Conservation (phyloP, 1,140 invertebrate species). For the Himalopsyche phryganea region DNA sequence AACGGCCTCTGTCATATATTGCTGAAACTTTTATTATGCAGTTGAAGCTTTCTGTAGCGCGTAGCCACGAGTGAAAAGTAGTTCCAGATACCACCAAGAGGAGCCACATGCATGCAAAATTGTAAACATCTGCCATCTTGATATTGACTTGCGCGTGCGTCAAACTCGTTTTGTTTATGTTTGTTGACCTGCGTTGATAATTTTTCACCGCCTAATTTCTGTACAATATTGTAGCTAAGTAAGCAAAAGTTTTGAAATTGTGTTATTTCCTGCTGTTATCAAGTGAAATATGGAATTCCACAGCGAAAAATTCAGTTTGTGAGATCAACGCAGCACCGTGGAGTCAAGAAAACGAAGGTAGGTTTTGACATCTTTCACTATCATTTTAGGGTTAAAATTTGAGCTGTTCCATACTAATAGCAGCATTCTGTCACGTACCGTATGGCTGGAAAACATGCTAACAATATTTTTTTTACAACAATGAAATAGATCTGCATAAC, state of each 20-base stretch:
- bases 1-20: too few relatives aligned
- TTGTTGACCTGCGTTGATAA: conserved; percentile 15
- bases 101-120: conserved; percentile 2
- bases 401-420: not conserved
- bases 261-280: not conserved
- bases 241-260: not conserved
- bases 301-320: conserved; percentile 18
- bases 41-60: too few relatives aligned
- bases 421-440: too few relatives aligned
- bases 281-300: conserved; percentile 15
- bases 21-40: too few relatives aligned
- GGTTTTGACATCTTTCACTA: conserved; percentile 3
- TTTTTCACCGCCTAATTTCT: conserved; percentile 15
- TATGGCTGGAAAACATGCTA: too few relatives aligned
- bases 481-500: not conserved
- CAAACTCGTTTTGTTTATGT: conserved; percentile 34
- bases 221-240: conserved; percentile 5
- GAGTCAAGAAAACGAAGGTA: conserved; percentile 35
- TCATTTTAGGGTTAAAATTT: conserved; percentile 7
- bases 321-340: conserved; percentile 31
- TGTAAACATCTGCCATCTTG: conserved; percentile 21
- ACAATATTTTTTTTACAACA: too few relatives aligned
- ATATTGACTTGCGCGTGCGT: conserved; percentile 24
- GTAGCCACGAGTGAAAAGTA: too few relatives aligned
- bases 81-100: not conserved